Conservation (phyloP, 2,113 vertebrate species). For the Capreolus pygargus region DNA sequence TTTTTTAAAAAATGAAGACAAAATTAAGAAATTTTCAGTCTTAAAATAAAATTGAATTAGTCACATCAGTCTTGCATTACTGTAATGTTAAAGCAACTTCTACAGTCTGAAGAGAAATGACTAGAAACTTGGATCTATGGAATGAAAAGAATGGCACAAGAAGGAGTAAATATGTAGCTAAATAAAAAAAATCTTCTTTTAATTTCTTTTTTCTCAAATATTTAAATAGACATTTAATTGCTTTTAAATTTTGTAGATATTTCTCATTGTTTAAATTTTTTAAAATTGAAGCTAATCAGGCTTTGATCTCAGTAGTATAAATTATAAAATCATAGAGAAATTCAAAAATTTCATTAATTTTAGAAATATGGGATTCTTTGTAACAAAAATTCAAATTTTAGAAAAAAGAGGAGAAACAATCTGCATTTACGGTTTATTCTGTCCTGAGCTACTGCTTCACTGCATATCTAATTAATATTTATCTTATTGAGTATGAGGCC, state of each 20-base stretch:
- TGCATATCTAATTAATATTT: conserved; percentile 7
- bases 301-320: conserved; percentile 19
- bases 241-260: not conserved
- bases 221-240: conserved; percentile 23
- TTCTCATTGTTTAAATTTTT: conserved; percentile 34
- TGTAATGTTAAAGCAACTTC: not conserved
- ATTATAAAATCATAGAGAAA: conserved; percentile 6
- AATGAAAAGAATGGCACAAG: not conserved
- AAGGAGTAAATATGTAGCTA: not conserved
- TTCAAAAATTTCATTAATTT: conserved; percentile 6
- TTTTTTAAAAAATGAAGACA: not conserved
- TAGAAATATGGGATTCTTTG: conserved; percentile 38
- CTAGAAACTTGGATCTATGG: not conserved
- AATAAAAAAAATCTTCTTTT: not conserved
- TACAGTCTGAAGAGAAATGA: not conserved
- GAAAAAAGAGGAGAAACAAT: conserved; percentile 7
- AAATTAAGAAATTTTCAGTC: not conserved
- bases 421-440: conserved; percentile 8
- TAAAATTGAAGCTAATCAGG: conserved; percentile 12
- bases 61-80: not conserved
- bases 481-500: conserved; percentile 29
- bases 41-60: not conserved
- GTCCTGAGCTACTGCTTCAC: not conserved
- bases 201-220: not conserved
- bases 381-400: conserved; percentile 24